These are phyloP conservation scores for Acrobasis repandana DNA, from an alignment of 2,888 invertebrate genomes.

Conservation along the genomic window DNA sequence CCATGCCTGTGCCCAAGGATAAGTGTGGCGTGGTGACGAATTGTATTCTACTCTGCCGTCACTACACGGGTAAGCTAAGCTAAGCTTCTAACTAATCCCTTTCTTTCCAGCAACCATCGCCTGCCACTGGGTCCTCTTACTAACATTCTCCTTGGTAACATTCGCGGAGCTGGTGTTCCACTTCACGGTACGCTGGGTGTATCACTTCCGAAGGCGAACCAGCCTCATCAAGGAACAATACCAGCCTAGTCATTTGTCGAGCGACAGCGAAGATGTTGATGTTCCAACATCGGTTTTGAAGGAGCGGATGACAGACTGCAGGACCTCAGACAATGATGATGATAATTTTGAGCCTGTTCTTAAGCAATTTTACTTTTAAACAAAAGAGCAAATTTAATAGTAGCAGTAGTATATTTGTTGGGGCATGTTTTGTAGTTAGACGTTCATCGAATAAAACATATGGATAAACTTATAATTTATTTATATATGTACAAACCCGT, in stretches of 20 bases:
- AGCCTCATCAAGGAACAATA: neutral
- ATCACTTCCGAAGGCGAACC: conserved; percentile 38
- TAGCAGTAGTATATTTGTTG: too few relatives aligned
- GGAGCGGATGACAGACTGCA: neutral
- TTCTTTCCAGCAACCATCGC: conserved; percentile 41
- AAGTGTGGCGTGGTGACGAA: too few relatives aligned
- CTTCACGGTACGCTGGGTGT: conserved; percentile 41
- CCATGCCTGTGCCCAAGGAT: too few relatives aligned
- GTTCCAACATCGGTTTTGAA: neutral
- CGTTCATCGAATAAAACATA: neutral
- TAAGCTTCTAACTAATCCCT: too few relatives aligned
- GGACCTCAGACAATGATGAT: neutral
- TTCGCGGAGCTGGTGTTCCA: conserved; percentile 49
- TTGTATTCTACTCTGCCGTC: too few relatives aligned
- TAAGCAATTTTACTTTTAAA: neutral
- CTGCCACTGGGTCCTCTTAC: conserved; percentile 40
- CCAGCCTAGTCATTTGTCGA: neutral
- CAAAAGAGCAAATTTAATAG: too few relatives aligned
- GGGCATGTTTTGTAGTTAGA: too few relatives aligned
- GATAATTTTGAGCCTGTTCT: neutral
- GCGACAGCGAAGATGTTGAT: neutral
- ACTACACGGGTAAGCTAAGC: too few relatives aligned
- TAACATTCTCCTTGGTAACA: conserved; percentile 40
- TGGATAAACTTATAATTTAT: neutral
- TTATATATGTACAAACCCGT: neutral